Base-by-base conservation (phyloP, 2,113 vertebrate species). In the Chitala chitala region DNA sequence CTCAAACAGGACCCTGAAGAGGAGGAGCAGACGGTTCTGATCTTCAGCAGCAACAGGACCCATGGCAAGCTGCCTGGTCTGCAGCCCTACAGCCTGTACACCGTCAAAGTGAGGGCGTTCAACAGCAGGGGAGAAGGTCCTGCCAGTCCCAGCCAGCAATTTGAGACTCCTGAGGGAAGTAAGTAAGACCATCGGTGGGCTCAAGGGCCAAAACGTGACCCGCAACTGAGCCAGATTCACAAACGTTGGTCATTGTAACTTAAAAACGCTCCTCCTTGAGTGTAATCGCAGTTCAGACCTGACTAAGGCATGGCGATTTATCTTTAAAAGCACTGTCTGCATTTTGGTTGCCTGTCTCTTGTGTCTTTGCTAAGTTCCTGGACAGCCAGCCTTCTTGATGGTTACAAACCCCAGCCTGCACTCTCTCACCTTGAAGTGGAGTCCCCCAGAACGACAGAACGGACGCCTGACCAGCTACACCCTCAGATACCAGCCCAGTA, bases 111-210 rank as follows among this genome's bases (percentile, higher is more conserved):
- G 73, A 91, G 87, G 63, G 96, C 93, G 75, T 84, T 95, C 64
- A 99, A 98, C 6, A 91, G 87, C 75, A 96, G 95, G 85, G 96
- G 95, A 26, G 95, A 97, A 80, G 96, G 97, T 20, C 96, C 96
- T 6, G 79, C 90, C 53, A 97, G 94, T 78, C 56, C 84, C 1
- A 90, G 88, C 80, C 87, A 85, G 85, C 78, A 65, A 13, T 95
- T 98, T 85, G 82, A 88, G 70, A 99, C 95, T 13, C 96, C 93
- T 0, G 95, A 99, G 87, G 97, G 96, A 95, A 95, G 96, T 99
- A 89, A 15, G 83, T 71, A 24, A 13, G 55, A 70, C 4, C 22
- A 24, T 26, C 15, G 55, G 46, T n/a, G n/a, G 15, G 5, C 59
- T 4, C 0, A 54, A 24, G n/a, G 2, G 12, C 33, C 26, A 36